A percentile compares a stretch with the other conserved stretches of the same genome.
These are phyloP conservation scores for Salvelinus namaycush DNA, from an alignment of 2,113 vertebrate genomes.

Conservation along the genomic window DNA sequence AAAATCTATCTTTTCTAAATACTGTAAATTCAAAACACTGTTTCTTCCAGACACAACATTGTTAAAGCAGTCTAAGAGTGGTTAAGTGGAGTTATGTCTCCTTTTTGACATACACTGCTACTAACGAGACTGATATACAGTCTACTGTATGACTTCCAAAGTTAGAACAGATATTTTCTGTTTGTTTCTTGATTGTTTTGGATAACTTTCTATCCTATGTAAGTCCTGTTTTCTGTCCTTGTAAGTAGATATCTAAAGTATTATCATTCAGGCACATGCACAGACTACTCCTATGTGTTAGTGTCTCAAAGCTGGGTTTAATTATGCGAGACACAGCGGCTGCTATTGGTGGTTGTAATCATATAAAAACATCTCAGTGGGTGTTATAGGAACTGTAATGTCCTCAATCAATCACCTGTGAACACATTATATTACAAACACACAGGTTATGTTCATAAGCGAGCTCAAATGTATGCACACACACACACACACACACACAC, in stretches of 20 bases:
- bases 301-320: background rate
- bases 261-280: background rate
- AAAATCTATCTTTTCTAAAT: background rate
- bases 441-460: background rate
- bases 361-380: background rate
- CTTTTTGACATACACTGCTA: background rate
- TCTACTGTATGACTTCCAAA: too few species aligned
- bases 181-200: too few species aligned
- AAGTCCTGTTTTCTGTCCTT: too few species aligned
- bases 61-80: background rate
- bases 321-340: background rate
- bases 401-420: background rate
- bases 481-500: too few species aligned
- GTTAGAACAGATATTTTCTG: too few species aligned
- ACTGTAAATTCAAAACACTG: background rate
- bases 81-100: background rate
- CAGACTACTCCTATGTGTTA: background rate
- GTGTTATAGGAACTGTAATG: background rate
- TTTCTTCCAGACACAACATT: slow-evolving; percentile 1
- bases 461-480: background rate
- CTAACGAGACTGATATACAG: too few species aligned
- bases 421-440: background rate
- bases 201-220: too few species aligned
- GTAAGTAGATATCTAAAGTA: background rate
- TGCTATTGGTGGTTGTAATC: background rate